Percentiles rank a stretch among this genome's conserved stretches.
Evolutionary conservation across 2,888 invertebrate species (phyloP).

Genomic region (Melanchra persicariae): DNA sequence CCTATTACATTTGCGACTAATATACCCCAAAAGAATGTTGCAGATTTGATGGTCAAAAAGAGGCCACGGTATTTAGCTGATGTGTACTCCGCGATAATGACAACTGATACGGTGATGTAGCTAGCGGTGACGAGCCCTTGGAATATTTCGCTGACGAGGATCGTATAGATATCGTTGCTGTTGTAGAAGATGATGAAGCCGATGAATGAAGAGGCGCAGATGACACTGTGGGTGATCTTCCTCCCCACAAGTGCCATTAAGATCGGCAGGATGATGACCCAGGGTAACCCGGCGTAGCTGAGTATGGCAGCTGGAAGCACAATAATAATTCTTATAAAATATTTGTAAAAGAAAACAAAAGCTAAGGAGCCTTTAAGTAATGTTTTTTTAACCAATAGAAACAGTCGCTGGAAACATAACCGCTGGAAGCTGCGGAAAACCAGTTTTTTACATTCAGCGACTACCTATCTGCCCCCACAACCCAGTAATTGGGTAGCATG

Average conservation of each 20-base stretch:
- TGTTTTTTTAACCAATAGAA: no score
- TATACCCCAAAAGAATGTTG: slow-evolving; percentile 56
- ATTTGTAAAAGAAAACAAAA: no score
- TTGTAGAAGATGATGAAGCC: slow-evolving; percentile 58
- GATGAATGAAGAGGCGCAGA: slow-evolving; percentile 29
- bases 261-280: slow-evolving; percentile 51
- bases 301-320: slow-evolving; percentile 58
- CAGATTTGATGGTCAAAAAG: slow-evolving; percentile 65
- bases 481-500: no score
- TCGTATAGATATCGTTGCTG: slow-evolving; percentile 52
- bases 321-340: neutral
- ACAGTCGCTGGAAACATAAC: no score
- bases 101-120: slow-evolving; percentile 35
- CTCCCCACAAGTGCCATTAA: slow-evolving; percentile 41
- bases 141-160: slow-evolving; percentile 65
- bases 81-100: slow-evolving; percentile 45
- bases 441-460: no score
- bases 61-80: slow-evolving; percentile 60
- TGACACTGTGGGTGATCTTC: slow-evolving; percentile 44
- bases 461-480: no score
- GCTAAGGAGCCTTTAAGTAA: no score
- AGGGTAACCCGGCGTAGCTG: slow-evolving; percentile 48
- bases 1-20: slow-evolving; percentile 67
- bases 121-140: slow-evolving; percentile 54
- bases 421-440: no score